Percentiles rank a stretch among this genome's conserved stretches.
These are phyloP conservation scores for Eurosta solidaginis DNA, from an alignment of 1,140 invertebrate genomes.

Conservation along the genomic window DNA sequence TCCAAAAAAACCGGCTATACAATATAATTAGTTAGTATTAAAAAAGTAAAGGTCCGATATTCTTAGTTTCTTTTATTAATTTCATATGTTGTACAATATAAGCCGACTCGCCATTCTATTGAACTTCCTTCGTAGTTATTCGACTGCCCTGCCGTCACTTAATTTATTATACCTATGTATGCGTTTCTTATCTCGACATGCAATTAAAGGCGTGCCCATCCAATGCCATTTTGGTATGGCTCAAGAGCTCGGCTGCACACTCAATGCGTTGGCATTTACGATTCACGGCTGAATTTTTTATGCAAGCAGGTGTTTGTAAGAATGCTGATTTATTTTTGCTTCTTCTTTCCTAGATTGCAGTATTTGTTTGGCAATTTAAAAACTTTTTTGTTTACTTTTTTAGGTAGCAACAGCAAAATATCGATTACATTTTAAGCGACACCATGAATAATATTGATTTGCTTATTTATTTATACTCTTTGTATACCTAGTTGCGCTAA, in stretches of 20 bases:
- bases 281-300: not conserved
- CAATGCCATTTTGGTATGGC: not conserved
- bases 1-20: no score
- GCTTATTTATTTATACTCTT: no score
- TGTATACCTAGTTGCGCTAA: no score
- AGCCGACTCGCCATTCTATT: not conserved
- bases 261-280: not conserved
- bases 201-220: conserved; percentile 29
- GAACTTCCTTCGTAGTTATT: not conserved
- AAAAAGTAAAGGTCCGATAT: no score
- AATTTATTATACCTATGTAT: not conserved
- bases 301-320: not conserved
- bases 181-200: conserved; percentile 20
- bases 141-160: not conserved
- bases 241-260: not conserved
- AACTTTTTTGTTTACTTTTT: conserved; percentile 4
- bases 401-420: not conserved
- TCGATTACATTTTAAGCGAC: not conserved
- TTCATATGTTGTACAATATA: no score
- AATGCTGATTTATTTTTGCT: not conserved
- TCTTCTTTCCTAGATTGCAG: not conserved
- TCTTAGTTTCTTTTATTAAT: no score
- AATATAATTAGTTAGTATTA: no score
- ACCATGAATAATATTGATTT: no score
- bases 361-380: conserved; percentile 8